Evolutionary conservation across 1,140 invertebrate species (phyloP).

Genomic region (Phortica variegata): DNA sequence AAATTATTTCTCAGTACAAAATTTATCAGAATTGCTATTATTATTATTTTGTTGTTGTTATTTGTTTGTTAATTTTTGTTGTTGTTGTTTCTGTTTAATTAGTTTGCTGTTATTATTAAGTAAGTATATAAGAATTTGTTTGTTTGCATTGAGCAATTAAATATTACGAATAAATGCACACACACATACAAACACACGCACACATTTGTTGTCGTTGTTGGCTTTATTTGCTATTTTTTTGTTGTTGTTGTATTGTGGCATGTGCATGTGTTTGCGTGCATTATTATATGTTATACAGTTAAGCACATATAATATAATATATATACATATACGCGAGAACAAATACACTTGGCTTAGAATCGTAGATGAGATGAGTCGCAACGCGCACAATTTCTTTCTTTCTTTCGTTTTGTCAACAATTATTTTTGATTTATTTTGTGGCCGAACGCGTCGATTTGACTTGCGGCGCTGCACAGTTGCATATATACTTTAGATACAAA

Average conservation of each 20-base stretch:
- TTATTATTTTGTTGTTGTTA: conserved; percentile 6
- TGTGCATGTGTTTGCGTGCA: too few relatives aligned
- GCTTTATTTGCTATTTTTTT: conserved; percentile 21
- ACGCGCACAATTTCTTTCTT: conserved; percentile 1
- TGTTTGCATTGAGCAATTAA: conserved; percentile 20
- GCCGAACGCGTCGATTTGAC: neutral
- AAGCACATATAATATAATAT: too few relatives aligned
- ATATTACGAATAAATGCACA: conserved; percentile 17
- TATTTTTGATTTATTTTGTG: neutral
- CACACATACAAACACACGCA: too few relatives aligned
- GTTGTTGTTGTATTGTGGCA: too few relatives aligned
- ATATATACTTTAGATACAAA: conserved; percentile 11
- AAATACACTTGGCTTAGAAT: too few relatives aligned
- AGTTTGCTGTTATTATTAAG: conserved; percentile 14
- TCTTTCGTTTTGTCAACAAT: too few relatives aligned
- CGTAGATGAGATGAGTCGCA: too few relatives aligned
- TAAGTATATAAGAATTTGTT: conserved; percentile 9
- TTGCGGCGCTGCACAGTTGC: conserved; percentile 2
- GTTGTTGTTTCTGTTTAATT: neutral
- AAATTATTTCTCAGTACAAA: too few relatives aligned
- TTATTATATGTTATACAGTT: too few relatives aligned
- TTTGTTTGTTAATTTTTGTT: neutral
- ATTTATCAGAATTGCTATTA: conserved; percentile 15
- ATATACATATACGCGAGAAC: too few relatives aligned
- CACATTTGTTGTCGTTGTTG: conserved; percentile 1